phyloP scores from a whole-genome alignment of 2,797 vertebrate genomes.

The Synanceia verrucosa region DNA sequence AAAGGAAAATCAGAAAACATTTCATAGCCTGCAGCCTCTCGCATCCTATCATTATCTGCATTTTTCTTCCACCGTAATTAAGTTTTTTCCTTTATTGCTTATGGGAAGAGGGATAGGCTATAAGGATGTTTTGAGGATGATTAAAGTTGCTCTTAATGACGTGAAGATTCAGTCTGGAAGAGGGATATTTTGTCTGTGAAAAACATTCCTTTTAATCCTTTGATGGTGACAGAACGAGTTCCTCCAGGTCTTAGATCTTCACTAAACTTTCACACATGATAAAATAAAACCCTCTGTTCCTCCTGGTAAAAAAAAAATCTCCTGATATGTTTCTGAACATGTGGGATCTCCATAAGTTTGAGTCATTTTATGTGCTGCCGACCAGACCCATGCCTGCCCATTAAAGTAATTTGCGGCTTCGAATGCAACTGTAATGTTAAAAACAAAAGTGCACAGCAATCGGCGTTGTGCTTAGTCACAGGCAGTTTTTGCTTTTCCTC shows the following conservation, averaged over 20 bases:
- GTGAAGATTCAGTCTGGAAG: constrained; percentile 62
- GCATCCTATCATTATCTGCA: constrained; percentile 84
- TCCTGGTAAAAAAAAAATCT: constrained; percentile 17
- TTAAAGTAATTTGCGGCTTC: constrained; percentile 73
- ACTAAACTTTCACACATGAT: constrained; percentile 72
- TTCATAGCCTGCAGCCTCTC: constrained; percentile 72
- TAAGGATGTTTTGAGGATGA: constrained; percentile 79
- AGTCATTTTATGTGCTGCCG: constrained; percentile 71
- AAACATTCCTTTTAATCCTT: constrained; percentile 59
- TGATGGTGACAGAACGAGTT: constrained; percentile 69
- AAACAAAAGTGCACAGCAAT: constrained; percentile 73
- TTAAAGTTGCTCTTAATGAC: constrained; percentile 78
- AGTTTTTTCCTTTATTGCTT: constrained; percentile 80
- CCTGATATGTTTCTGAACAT: constrained; percentile 68
- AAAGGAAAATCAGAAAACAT: constrained; percentile 72
- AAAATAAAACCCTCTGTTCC: constrained; percentile 47
- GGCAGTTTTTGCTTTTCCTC: constrained; percentile 31
- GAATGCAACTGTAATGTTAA: constrained; percentile 68
- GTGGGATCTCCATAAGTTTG: constrained; percentile 73
- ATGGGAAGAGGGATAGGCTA: constrained; percentile 76
- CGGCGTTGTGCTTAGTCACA: constrained; percentile 54
- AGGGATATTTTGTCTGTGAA: constrained; percentile 59
- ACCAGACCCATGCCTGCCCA: constrained; percentile 65
- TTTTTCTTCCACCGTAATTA: constrained; percentile 82
- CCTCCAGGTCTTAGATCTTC: constrained; percentile 56